A percentile compares a stretch with the other conserved stretches of the same genome.
Evolutionary conservation across 2,888 invertebrate genomes (phyloP).

Genomic region (Electrophaes corylata): DNA sequence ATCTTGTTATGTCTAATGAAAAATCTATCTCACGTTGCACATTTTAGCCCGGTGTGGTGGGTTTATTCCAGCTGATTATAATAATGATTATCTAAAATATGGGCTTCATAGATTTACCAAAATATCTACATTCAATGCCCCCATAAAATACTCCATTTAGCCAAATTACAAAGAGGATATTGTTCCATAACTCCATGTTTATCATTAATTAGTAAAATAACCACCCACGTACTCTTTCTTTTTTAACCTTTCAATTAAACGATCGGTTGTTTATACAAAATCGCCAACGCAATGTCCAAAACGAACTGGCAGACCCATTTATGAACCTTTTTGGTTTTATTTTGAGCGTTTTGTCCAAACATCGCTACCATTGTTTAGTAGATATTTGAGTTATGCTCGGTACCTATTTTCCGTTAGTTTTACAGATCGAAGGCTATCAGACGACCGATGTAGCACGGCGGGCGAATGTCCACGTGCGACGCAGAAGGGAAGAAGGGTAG

Average conservation of each 20-base stretch:
- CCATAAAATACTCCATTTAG: not conserved
- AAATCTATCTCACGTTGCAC: too few species aligned
- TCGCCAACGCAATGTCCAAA: constrained; percentile 27
- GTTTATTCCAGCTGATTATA: too few species aligned
- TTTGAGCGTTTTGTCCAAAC: not conserved
- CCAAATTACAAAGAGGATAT: not conserved
- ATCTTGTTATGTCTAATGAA: too few species aligned
- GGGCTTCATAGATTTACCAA: not conserved
- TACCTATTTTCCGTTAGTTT: not conserved
- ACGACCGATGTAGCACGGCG: too few species aligned
- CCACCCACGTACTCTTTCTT: constrained; percentile 30
- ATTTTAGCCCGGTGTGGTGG: too few species aligned
- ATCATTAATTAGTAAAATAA: constrained; percentile 31
- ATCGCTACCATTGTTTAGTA: not conserved
- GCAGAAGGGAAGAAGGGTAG: too few species aligned
- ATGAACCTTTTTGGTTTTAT: not conserved
- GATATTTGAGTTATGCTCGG: not conserved
- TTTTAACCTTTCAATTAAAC: constrained; percentile 26
- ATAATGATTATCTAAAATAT: not conserved
- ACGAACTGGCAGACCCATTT: not conserved
- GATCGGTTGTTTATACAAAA: constrained; percentile 23
- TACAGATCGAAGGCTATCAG: too few species aligned
- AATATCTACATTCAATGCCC: not conserved
- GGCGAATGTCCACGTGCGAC: too few species aligned
- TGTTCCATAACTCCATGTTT: constrained; percentile 22